A percentile compares a stretch with the other conserved stretches of the same genome.
phyloP scores from a whole-genome alignment of 2,888 invertebrate species.

The Nipponacmea schrenckii region DNA sequence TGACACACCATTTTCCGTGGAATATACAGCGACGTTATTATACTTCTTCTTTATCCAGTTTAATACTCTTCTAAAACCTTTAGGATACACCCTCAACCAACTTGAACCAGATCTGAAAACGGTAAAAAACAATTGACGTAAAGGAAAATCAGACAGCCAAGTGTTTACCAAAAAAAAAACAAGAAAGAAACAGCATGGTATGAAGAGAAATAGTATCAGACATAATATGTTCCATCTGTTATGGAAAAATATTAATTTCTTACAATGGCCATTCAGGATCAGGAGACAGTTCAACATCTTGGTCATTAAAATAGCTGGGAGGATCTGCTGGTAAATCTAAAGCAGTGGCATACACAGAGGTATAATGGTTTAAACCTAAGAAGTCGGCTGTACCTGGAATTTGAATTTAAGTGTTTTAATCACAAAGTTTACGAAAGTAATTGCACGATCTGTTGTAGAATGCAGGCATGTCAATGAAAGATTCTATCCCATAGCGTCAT shows the following conservation, averaged over 20 bases:
- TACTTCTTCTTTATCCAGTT: slow-evolving; percentile 55
- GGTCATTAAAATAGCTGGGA: slow-evolving; percentile 33
- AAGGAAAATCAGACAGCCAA: neutral
- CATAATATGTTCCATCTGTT: neutral
- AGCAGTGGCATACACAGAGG: slow-evolving; percentile 54
- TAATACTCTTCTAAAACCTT: slow-evolving; percentile 50
- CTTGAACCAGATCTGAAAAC: slow-evolving; percentile 45
- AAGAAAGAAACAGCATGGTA: no score
- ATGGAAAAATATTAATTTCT: neutral
- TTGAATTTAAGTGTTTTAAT: neutral
- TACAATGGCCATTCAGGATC: slow-evolving; percentile 43
- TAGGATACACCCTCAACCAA: slow-evolving; percentile 53
- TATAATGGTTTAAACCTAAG: slow-evolving; percentile 81
- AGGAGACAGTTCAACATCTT: slow-evolving; percentile 26
- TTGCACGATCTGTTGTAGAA: no score
- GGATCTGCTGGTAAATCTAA: slow-evolving; percentile 24
- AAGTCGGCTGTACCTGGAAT: slow-evolving; percentile 75
- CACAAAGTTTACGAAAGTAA: neutral
- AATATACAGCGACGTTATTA: slow-evolving; percentile 46
- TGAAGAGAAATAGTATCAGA: neutral
- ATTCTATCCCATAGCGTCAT: no score
- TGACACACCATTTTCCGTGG: slow-evolving; percentile 62
- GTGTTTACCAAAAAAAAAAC: no score
- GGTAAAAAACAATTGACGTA: neutral
- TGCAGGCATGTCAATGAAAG: no score